Evolutionary conservation across 2,797 vertebrate species (phyloP).

Genomic region (Pseudochaenichthys georgianus): DNA sequence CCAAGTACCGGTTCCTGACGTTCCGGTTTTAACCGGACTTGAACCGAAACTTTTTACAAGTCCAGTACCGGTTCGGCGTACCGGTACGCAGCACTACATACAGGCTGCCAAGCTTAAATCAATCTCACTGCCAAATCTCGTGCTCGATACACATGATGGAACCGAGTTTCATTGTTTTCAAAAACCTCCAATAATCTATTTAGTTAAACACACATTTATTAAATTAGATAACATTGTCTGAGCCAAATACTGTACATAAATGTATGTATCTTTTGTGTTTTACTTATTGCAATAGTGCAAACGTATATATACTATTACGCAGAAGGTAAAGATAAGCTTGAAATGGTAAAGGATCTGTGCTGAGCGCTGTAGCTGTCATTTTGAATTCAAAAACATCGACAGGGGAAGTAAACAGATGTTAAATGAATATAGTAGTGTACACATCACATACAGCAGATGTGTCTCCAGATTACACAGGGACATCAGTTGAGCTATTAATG

Average conservation of each 20-base stretch:
- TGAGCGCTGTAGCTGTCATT: neutral
- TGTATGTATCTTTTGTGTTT: neutral
- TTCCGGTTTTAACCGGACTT: too few relatives aligned
- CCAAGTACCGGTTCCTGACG: too few relatives aligned
- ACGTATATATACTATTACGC: neutral
- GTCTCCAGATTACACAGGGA: slow-evolving; percentile 28
- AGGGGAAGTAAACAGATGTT: slow-evolving; percentile 46
- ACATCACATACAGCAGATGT: slow-evolving; percentile 41
- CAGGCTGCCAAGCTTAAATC: neutral
- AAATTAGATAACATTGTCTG: neutral
- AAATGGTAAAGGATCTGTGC: neutral
- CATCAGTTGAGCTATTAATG: slow-evolving; percentile 41
- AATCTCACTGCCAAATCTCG: neutral
- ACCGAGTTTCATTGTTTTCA: neutral
- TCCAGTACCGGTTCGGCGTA: too few relatives aligned
- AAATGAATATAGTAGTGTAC: slow-evolving; percentile 22
- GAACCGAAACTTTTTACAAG: too few relatives aligned
- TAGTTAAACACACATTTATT: neutral
- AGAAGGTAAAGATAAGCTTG: neutral
- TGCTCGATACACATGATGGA: neutral
- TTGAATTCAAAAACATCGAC: slow-evolving; percentile 2
- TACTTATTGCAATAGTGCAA: neutral
- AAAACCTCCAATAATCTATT: neutral
- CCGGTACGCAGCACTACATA: too few relatives aligned
- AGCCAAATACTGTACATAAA: neutral